These are phyloP conservation scores for Cecidostiba fungosa DNA, from an alignment of 2,888 invertebrate species.

Conservation along the genomic window DNA sequence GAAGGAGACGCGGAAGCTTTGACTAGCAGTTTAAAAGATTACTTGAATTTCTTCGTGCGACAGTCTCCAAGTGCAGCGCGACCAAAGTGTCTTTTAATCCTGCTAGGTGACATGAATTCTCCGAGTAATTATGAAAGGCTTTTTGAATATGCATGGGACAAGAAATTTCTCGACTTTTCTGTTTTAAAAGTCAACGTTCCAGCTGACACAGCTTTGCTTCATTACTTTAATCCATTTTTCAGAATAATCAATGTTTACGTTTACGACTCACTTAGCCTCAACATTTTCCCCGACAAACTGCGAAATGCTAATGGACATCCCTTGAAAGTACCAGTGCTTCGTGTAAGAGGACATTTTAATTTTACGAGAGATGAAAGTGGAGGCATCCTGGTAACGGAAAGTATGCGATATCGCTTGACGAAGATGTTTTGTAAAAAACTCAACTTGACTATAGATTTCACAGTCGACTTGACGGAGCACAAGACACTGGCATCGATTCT, in stretches of 20 bases:
- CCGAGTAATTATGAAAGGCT: neutral
- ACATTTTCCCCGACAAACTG: constrained; percentile 17
- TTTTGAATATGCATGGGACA: constrained; percentile 8
- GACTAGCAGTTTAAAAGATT: neutral
- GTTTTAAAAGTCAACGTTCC: neutral
- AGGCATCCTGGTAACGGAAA: neutral
- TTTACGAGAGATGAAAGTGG: neutral
- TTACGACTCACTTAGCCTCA: neutral
- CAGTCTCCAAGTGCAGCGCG: neutral
- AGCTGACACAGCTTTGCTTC: too few relatives aligned
- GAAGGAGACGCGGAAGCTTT: neutral
- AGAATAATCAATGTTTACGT: neutral
- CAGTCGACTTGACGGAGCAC: neutral
- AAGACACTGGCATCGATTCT: neutral
- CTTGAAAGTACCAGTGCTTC: neutral
- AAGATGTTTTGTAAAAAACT: neutral
- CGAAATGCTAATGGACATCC: neutral
- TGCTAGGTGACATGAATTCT: neutral
- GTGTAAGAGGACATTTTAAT: neutral
- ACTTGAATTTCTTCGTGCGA: constrained; percentile 15
- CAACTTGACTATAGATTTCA: neutral
- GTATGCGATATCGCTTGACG: neutral
- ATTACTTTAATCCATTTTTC: constrained; percentile 13
- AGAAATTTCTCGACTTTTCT: neutral
- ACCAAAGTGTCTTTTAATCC: constrained; percentile 17